phyloP scores from a whole-genome alignment of 2,888 invertebrate species.

The Troilus luridus region DNA sequence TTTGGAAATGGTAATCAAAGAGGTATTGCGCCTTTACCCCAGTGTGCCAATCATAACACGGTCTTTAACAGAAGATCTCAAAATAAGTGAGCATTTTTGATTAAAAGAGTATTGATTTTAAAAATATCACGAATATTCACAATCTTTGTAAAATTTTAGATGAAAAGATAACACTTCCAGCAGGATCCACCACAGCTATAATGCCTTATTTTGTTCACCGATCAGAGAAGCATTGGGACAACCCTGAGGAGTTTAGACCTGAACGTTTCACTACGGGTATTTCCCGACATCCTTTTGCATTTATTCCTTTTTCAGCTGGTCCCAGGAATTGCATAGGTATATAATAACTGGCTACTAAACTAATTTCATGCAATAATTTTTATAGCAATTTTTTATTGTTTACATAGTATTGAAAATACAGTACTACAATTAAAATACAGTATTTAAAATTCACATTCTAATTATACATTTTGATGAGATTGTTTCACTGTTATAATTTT shows the following conservation, averaged over 20 bases:
- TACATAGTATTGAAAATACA: too few relatives aligned
- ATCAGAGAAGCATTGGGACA: constrained; percentile 69
- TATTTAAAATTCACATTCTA: too few relatives aligned
- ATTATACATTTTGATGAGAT: too few relatives aligned
- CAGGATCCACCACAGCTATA: constrained; percentile 65
- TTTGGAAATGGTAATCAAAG: constrained; percentile 48
- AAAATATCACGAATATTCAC: not conserved
- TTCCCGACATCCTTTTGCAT: constrained; percentile 70
- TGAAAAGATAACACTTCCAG: constrained; percentile 63
- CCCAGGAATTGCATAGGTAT: constrained; percentile 70
- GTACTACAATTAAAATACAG: too few relatives aligned
- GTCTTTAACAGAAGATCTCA: constrained; percentile 39
- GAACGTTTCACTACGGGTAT: constrained; percentile 69
- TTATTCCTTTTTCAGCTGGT: constrained; percentile 70
- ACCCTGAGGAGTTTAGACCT: constrained; percentile 70
- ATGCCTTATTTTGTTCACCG: constrained; percentile 67
- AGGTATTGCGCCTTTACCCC: constrained; percentile 39
- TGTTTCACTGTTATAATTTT: too few relatives aligned
- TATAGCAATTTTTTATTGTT: too few relatives aligned
- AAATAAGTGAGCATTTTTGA: not conserved
- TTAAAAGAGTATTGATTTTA: not conserved
- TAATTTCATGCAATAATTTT: not conserved
- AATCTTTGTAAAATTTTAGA: constrained; percentile 38
- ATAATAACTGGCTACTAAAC: not conserved
- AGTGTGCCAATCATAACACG: constrained; percentile 48